phyloP scores from a whole-genome alignment of 2,113 vertebrate genomes.

The Strix aluco region DNA sequence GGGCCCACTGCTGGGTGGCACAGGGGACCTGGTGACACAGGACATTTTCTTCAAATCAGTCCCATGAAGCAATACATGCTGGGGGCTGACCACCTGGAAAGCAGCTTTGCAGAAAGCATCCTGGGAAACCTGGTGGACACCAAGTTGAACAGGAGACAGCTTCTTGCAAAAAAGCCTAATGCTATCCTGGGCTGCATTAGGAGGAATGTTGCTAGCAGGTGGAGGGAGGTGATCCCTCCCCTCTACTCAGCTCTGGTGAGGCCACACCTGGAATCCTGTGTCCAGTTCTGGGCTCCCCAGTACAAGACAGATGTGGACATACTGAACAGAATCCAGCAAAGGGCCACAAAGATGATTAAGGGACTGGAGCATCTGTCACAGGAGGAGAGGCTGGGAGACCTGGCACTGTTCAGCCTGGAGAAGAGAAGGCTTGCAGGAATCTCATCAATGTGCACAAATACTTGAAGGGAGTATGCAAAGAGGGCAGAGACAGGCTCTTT shows the following conservation, averaged over 20 bases:
- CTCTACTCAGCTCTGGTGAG: background rate
- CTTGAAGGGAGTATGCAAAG: no score
- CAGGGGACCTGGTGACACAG: no score
- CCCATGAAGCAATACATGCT: background rate
- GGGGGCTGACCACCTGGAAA: background rate
- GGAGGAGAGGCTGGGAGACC: no score
- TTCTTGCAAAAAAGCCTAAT: background rate
- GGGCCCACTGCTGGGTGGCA: no score
- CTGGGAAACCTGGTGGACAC: background rate
- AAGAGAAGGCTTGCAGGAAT: no score
- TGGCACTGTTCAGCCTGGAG: no score
- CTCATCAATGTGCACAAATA: no score
- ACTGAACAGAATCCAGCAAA: no score
- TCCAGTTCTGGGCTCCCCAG: background rate
- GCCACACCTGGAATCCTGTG: background rate
- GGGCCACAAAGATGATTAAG: no score
- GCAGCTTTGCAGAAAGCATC: background rate
- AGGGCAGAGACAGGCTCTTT: no score
- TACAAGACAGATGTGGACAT: background rate
- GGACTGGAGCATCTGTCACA: no score
- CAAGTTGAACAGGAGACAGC: background rate
- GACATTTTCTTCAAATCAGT: no score
- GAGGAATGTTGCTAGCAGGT: background rate
- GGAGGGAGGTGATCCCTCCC: background rate
- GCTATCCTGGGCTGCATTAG: background rate